Conservation (phyloP, 2,888 invertebrate genomes). For the Microdon myrmicae region DNA sequence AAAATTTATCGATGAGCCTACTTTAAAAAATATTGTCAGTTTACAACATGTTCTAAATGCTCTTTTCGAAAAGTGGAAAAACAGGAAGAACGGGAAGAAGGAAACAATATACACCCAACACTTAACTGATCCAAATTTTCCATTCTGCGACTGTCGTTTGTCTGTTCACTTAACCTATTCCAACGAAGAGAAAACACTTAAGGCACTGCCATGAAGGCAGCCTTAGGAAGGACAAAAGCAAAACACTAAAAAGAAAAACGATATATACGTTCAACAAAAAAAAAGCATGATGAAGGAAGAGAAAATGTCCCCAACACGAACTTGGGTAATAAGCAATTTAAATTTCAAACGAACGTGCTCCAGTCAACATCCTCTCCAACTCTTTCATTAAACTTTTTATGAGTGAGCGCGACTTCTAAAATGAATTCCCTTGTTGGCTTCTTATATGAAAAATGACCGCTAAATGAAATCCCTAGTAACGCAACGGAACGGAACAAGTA, state of each 20-base stretch:
- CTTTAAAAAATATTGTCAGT: not conserved
- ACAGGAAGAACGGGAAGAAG: not conserved
- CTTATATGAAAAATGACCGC: slow-evolving; percentile 42
- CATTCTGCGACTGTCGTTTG: slow-evolving; percentile 23
- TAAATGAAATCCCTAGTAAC: slow-evolving; percentile 38
- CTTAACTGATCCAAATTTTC: not conserved
- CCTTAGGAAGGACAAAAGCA: slow-evolving; percentile 19
- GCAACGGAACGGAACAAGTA: slow-evolving; percentile 21
- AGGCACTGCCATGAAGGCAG: slow-evolving; percentile 23
- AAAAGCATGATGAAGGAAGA: too few relatives aligned
- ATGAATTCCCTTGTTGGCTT: slow-evolving; percentile 21
- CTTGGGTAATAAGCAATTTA: slow-evolving; percentile 52
- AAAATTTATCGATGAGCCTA: too few relatives aligned
- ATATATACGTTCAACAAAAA: not conserved
- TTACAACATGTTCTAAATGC: not conserved
- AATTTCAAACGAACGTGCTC: slow-evolving; percentile 41
- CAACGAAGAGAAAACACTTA: slow-evolving; percentile 41
- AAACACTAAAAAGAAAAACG: slow-evolving; percentile 6
- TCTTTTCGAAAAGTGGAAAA: not conserved
- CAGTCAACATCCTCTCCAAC: slow-evolving; percentile 34
- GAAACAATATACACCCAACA: not conserved
- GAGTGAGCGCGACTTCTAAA: slow-evolving; percentile 18
- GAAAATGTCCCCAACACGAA: slow-evolving; percentile 31
- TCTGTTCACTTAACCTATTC: slow-evolving; percentile 15
- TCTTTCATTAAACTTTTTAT: slow-evolving; percentile 26